Evolutionary conservation across 2,797 vertebrate species (phyloP).

Genomic region (Protosalanx chinensis): DNA sequence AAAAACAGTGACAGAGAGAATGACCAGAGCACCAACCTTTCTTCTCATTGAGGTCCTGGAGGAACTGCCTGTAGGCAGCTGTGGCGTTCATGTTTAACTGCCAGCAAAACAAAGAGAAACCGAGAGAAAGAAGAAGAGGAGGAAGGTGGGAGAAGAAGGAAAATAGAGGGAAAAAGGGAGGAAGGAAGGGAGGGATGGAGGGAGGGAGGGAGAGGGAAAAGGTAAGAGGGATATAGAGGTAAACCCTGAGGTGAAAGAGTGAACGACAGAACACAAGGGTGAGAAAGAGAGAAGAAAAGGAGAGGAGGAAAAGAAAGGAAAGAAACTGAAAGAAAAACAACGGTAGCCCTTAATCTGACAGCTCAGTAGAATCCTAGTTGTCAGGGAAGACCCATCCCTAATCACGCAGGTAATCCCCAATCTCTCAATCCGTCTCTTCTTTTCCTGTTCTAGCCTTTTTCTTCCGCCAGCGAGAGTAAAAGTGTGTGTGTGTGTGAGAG

Average conservation of each 20-base stretch:
- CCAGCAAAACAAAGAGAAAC: constrained; percentile 25
- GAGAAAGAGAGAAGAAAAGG: neutral
- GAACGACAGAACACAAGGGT: neutral
- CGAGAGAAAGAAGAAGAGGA: neutral
- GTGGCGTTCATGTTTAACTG: constrained; percentile 63
- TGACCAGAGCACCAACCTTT: constrained; percentile 67
- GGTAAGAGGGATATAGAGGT: neutral
- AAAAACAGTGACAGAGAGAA: neutral
- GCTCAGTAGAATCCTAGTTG: constrained; percentile 42
- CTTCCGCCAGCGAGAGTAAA: constrained; percentile 1
- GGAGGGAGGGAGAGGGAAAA: constrained; percentile 1
- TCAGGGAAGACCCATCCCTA: constrained; percentile 55
- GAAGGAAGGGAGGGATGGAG: neutral
- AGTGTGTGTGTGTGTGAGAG: constrained; percentile 18
- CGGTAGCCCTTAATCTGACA: constrained; percentile 27
- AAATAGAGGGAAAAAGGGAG: constrained; percentile 4
- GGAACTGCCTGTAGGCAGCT: constrained; percentile 73
- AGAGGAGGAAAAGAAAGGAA: constrained; percentile 9
- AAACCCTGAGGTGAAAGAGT: constrained; percentile 1
- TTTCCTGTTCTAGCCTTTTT: constrained; percentile 23
- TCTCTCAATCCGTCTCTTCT: constrained; percentile 28
- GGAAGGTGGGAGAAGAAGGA: neutral
- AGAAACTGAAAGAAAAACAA: constrained; percentile 17
- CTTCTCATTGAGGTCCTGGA: constrained; percentile 75
- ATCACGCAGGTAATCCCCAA: constrained; percentile 59